These are phyloP conservation scores for Eufriesea mexicana DNA, from an alignment of 1,140 invertebrate species.

Conservation along the genomic window DNA sequence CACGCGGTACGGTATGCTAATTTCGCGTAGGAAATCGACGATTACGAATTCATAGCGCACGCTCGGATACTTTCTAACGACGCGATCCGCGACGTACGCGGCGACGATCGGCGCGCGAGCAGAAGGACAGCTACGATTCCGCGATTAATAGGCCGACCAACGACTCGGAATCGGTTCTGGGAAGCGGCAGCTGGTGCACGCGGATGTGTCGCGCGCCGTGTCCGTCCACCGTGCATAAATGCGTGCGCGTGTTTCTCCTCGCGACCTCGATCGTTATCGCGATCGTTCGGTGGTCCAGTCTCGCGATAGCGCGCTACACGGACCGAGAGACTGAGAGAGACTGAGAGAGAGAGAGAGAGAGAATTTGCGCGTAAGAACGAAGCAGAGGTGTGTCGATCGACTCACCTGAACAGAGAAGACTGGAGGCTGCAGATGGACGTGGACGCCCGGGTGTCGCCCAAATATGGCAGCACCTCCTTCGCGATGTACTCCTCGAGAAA, in stretches of 20 bases:
- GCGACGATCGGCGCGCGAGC: background rate
- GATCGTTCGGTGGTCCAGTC: background rate
- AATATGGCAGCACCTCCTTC: conserved; percentile 91
- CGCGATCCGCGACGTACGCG: background rate
- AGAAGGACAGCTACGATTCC: background rate
- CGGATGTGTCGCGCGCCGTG: conserved; percentile 25
- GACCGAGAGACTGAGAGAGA: background rate
- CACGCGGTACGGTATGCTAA: conserved; percentile 24
- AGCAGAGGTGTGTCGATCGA: background rate
- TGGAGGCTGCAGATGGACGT: conserved; percentile 93
- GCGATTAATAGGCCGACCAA: conserved; percentile 18
- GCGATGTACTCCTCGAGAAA: conserved; percentile 95
- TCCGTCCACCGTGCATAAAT: conserved; percentile 3
- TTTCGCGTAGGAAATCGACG: conserved; percentile 34
- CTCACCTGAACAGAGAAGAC: conserved; percentile 91
- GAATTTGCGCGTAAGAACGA: no score
- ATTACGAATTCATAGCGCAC: conserved; percentile 29
- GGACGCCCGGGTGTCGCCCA: conserved; percentile 93
- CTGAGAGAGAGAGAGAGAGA: no score
- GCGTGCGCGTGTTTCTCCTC: conserved; percentile 1
- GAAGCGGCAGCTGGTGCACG: conserved; percentile 24
- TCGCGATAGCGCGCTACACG: background rate
- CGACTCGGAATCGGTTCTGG: conserved; percentile 39
- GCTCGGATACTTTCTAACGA: conserved; percentile 26
- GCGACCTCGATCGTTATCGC: conserved; percentile 39